Base-by-base conservation (phyloP, 2,888 invertebrate species). In the Synergus gifuensis region DNA sequence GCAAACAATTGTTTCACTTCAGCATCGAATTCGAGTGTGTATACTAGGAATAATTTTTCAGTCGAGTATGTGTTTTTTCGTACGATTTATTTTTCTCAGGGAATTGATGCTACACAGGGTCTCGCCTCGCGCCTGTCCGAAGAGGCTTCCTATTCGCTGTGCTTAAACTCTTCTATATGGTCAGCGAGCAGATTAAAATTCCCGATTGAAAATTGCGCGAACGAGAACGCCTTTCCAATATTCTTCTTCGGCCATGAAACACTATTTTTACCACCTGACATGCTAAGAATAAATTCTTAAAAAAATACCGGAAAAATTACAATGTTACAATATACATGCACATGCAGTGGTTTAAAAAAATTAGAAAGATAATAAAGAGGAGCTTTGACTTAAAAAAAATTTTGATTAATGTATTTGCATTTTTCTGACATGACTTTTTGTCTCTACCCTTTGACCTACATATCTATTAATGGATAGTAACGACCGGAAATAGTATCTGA, bases 21-120 rank as follows among this genome's bases (percentile, higher is more conserved):
- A 44, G 40, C 12, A 46, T 28, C 22, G 67, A 58, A 40, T 69
- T 60, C 60, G 40, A 62, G 49, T 76, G 69, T 42, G 63, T 22
- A 54, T 73, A 44, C 46, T 81, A 66, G 78, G 80, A 79, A 83
- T 81, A 83, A 60, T 83, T 85, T 66, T 49, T 73, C 86, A 67
- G 82, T 76, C 46, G 58, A 42, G 28, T 58, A 66, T 82, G 79
- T 78, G 67, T 79, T 79, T 84, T 84, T 85, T 79, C 81, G 77
- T 77, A 80, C 85, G 86, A 89, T 90, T 89, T 89, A 88, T 90
- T 89, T 89, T 89, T 88, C 86, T 87, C 83, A 80, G 85, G 86
- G 86, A 86, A 89, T 87, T 85, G 87, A 88, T 87, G 86, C 85
- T 85, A 79, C 83, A 84, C 80, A 81, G 77, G 78, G 82, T 79